phyloP scores from a whole-genome alignment of 2,888 invertebrate genomes.

The Eugnorisma glareosa region DNA sequence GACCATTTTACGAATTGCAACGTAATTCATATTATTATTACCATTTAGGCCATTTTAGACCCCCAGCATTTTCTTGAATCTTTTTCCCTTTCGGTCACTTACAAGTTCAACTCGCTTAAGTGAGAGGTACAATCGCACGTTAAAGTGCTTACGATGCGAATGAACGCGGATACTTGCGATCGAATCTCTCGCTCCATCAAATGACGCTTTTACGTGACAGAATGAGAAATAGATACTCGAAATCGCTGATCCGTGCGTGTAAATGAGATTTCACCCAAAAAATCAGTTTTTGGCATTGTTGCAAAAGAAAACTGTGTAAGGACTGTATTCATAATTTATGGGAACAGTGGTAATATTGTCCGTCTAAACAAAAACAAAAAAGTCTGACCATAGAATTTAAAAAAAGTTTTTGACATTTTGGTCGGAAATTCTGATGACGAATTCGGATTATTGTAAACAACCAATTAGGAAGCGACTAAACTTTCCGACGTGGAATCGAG shows the following conservation, averaged over 20 bases:
- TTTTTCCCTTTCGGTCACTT: neutral
- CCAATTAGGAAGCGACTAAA: neutral
- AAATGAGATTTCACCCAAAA: neutral
- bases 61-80: neutral
- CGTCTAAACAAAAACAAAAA: conserved; percentile 1
- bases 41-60: no score
- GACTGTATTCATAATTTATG: neutral
- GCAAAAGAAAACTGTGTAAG: neutral
- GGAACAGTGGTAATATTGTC: neutral
- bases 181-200: neutral
- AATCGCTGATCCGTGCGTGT: neutral
- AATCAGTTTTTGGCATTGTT: neutral
- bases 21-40: no score
- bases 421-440: conserved; percentile 2
- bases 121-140: neutral
- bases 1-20: no score
- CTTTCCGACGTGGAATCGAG: neutral
- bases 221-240: neutral
- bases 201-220: neutral
- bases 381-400: neutral
- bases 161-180: neutral
- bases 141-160: neutral
- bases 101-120: neutral
- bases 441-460: neutral
- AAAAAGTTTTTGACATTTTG: neutral